Evolutionary conservation across 2,888 invertebrate species (phyloP).

Genomic region (Eupithecia subumbrata): DNA sequence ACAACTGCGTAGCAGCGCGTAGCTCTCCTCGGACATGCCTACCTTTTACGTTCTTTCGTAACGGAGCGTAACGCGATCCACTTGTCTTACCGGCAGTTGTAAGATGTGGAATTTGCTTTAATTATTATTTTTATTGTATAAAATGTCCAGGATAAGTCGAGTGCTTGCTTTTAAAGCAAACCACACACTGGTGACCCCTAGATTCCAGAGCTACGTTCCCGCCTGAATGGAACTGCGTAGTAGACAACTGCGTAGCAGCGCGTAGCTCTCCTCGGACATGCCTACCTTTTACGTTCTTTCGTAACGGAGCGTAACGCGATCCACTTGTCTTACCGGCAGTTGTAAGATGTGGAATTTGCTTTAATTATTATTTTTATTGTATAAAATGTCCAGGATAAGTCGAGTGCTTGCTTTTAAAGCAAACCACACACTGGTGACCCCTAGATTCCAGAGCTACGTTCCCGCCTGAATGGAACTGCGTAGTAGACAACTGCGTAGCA

Average conservation of each 20-base stretch:
- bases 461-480: constrained; percentile 30
- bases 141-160: not conserved
- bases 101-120: not conserved
- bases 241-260: constrained; percentile 34
- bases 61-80: not conserved
- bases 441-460: not conserved
- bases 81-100: not conserved
- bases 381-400: not conserved
- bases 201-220: not conserved
- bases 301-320: not conserved
- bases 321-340: not conserved
- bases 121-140: not conserved
- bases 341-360: not conserved
- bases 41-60: constrained; percentile 26
- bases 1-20: constrained; percentile 36
- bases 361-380: not conserved
- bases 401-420: not conserved
- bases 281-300: constrained; percentile 29
- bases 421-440: not conserved
- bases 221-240: constrained; percentile 36
- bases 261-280: constrained; percentile 41
- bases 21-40: constrained; percentile 40
- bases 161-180: not conserved
- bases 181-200: not conserved
- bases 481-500: constrained; percentile 36